Evolutionary conservation across 2,888 invertebrate species (phyloP), one percentile per base, ranked within the genome.

Genomic region (Eubasilissa splendida): DNA sequence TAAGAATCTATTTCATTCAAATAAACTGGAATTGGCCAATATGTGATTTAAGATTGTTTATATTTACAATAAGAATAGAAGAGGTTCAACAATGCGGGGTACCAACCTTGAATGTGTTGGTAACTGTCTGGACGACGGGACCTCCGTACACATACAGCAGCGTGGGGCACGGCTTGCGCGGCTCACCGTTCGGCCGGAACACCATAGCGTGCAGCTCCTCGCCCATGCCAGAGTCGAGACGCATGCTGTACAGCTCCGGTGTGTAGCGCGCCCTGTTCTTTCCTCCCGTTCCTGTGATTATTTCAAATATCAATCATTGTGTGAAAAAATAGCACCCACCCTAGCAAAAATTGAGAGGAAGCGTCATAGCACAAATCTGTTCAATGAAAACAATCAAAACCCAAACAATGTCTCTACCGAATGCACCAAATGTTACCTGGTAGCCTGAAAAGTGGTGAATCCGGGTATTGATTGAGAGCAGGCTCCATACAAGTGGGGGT

Each of bases 101-200:
- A 42, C 42, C 42, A 42, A 96, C 96, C 92, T 97, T 96, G 86
- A 97, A 98, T 7, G 96, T 95, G 89, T 99, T 99, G 77, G 96
- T 96, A 82, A 99, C 99, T 59, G 98, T 93, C 90, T 99, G 99
- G 71, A 99, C 98, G 88, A 99, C 98, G 0, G 99, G 99, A 0
- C 99, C 99, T 3, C 98, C 99, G 87, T 99, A 99, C 77, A 99
- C 97, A 88, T 98, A 97, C 74, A 99, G 92, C 82, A 99, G 95
- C 14, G 98, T 97, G 0, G 99, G 99, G 90, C 97, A 97, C 82
- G 95, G 93, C 12, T 89, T 88, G 8, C 92, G 93, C 0, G 90
- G 89, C 83, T 71, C 79, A 31, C 74, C 80, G 86, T 94, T 93
- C 2, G 96, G 96, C 86, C 96, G 95, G 90, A 97, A 98, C 84